Base-by-base conservation (phyloP, 2,888 invertebrate genomes). In the Coronaproctus castanopsis region DNA sequence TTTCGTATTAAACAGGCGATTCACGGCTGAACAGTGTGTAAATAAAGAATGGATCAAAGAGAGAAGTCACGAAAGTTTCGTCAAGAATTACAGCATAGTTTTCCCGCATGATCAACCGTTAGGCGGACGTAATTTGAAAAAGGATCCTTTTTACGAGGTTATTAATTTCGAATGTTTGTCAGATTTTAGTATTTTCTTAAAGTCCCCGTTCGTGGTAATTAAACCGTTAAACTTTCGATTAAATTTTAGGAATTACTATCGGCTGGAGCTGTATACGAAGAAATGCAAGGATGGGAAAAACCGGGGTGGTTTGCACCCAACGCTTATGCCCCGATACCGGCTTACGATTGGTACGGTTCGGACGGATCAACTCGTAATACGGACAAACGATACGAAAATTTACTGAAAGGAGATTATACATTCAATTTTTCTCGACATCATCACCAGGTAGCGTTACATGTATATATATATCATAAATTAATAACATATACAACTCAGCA, bases 61-160 rank as follows among this genome's bases (percentile, higher is more conserved):
- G 70, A 80, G 87, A 65, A 84, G 86, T 60, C 90, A 92, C 69
- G 92, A 93, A 71, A 80, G 87, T n/a, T 92, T 92, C 69, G 87
- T 81, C 0, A 84, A 81, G 66, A 90, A 90, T 72, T 92, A 92
- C 69, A 78, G 78, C 65, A 82, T 83, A 66, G 83, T 86, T 10
- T 92, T 85, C 70, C 85, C 86, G 0, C 78, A 87, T 67, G 89
- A 91, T 69, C 87, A 91, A 69, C 82, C 83, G 1, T 71, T 91
- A 55, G 86, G 87, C 1, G 87, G 87, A 0, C 74, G 92, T 36
- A 85, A 83, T 68, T 77, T 80, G 63, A 77, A 78, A 64, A 79
- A 75, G 63, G 81, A 80, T 69, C 78, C 82, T 3, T 78, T 87
- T 63, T 81, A 85, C 69, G 75, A 80, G 67, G 80, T 80, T 67